Conservation (phyloP, 2,113 vertebrate genomes). For the Indri indri region DNA sequence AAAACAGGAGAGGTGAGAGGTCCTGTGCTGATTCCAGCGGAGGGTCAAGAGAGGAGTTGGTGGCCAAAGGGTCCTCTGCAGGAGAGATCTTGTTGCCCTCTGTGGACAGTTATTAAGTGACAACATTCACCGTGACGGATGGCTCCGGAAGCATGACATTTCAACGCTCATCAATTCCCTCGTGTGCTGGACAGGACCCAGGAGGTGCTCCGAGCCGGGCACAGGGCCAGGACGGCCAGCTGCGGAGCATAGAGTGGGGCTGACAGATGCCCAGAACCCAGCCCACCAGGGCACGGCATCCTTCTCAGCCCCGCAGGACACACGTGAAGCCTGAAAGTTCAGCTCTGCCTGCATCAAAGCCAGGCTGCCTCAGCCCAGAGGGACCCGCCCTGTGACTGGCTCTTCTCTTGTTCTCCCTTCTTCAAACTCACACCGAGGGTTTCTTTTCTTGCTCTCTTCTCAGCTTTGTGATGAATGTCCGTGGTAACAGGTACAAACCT, state of each 20-base stretch:
- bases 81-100: background rate
- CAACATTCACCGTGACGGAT: background rate
- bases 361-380: background rate
- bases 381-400: background rate
- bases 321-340: background rate
- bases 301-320: background rate
- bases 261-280: background rate
- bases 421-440: background rate
- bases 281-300: background rate
- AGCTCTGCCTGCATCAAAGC: background rate
- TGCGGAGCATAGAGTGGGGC: background rate
- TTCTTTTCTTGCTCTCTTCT: background rate
- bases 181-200: background rate
- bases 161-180: background rate
- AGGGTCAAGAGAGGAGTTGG: background rate
- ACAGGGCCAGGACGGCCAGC: background rate
- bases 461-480: background rate
- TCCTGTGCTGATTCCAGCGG: background rate
- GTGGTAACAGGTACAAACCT: background rate
- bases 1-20: background rate
- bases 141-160: constrained; percentile 2
- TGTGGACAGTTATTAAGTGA: constrained; percentile 40
- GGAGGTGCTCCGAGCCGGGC: background rate
- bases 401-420: background rate
- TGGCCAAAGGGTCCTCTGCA: background rate